Evolutionary conservation across 1,140 invertebrate species (phyloP), one percentile per base, ranked within the genome.

Genomic region (Bemisia tabaci): DNA sequence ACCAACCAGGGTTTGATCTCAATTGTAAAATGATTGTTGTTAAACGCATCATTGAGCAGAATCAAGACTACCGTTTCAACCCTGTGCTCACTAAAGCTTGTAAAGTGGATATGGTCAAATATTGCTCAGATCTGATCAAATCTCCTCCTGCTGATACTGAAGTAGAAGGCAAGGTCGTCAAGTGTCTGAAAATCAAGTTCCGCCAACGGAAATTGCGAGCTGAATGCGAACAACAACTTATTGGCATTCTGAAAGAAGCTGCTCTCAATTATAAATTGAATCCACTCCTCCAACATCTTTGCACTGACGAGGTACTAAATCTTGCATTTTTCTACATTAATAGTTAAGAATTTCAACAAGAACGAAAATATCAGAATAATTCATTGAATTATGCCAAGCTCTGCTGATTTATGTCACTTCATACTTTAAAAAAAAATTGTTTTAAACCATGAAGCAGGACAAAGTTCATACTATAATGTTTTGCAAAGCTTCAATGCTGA

Each of bases 11-110:
- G 24, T 97, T 95, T 79, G 90, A 95, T 75, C 83, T 86, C 65
- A 87, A 87, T 64, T 99, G 97, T 76, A 87, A 90, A 73, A 79
- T 85, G 63, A 83, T 97, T 17, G 87, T 99, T 1, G 80, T 92
- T 11, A 87, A 89, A 76, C 82, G 96, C 74, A 89, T 97, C 85
- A 88, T 94, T 65, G 92, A 94, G 76, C 92, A 95, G 79, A 94
- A 92, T 75, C 83, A 86, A 60, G 95, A 99, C 79, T 92, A 92
- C 73, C 83, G 95, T 70, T 87, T 98, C 62, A 97, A 98, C 81
- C 90, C 91, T 21, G 81, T 85, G 9, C 80, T 98, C 26, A 87
- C 91, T 75, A 85, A 85, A 68, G 83, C 85, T 2, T 97, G 94
- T 74, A 79, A 81, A 33, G 73, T 78, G 68, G 92, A 94, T 81